A percentile compares a stretch with the other conserved stretches of the same genome.
These are phyloP conservation scores for Drosophila infuscata DNA, from an alignment of 2,888 invertebrate genomes.

Conservation along the genomic window DNA sequence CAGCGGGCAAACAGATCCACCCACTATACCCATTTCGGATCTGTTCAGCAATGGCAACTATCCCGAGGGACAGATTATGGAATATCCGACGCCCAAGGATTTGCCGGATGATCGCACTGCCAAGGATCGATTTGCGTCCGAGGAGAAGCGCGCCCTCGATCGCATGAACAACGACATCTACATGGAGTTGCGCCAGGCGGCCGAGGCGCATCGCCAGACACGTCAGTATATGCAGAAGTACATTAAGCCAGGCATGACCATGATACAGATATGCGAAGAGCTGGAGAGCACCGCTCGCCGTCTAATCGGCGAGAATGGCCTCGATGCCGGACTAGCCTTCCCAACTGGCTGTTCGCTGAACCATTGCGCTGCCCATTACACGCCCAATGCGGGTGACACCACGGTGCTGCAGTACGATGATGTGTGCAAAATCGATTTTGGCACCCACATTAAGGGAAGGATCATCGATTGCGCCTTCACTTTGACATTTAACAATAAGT, in stretches of 20 bases:
- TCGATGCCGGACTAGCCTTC: conserved; percentile 97
- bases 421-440: conserved; percentile 99
- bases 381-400: conserved; percentile 98
- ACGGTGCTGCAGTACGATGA: conserved; percentile 98
- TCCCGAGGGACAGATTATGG: conserved; percentile 95
- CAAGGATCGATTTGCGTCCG: conserved; percentile 92
- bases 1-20: conserved; percentile 90
- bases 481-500: conserved; percentile 97
- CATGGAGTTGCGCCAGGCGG: conserved; percentile 93
- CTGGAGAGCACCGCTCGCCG: conserved; percentile 96
- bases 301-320: conserved; percentile 96
- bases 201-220: conserved; percentile 98
- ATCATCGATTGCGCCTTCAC: conserved; percentile 99
- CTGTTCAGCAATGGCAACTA: conserved; percentile 93
- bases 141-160: conserved; percentile 96
- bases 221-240: conserved; percentile 91
- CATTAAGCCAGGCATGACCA: conserved; percentile 99
- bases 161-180: conserved; percentile 96
- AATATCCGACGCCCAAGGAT: conserved; percentile 88
- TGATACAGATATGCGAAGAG: conserved; percentile 99
- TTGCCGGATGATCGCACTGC: conserved; percentile 93
- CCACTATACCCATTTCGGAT: conserved; percentile 93
- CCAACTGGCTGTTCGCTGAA: conserved; percentile 99
- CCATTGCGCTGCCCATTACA: conserved; percentile 99
- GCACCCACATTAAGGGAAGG: conserved; percentile 98